These are phyloP conservation scores for Hypanus sabinus DNA, from an alignment of 2,113 vertebrate species.

Conservation along the genomic window DNA sequence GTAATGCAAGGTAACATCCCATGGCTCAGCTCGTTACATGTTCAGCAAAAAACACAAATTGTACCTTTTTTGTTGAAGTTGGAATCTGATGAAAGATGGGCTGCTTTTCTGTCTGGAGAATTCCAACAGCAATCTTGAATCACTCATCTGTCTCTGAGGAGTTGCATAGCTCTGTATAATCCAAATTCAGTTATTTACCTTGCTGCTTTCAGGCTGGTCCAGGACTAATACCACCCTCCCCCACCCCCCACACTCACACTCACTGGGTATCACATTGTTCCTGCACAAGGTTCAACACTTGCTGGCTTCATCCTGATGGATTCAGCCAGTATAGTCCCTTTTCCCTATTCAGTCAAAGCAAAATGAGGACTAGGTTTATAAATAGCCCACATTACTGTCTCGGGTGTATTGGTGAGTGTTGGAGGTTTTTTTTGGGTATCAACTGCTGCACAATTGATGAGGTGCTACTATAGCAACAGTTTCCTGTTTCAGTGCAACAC, in stretches of 20 bases:
- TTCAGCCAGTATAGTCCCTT: not conserved
- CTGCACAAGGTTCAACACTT: not conserved
- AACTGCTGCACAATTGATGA: not conserved
- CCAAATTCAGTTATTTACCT: not conserved
- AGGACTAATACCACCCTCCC: not conserved
- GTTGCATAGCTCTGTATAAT: not conserved
- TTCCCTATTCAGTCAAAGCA: not conserved
- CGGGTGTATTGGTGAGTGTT: not conserved
- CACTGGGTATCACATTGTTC: not conserved
- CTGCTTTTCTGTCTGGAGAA: not conserved
- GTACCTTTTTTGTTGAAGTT: not conserved
- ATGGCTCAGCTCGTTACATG: not conserved
- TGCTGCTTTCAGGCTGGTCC: not conserved
- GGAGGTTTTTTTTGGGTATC: slow-evolving; percentile 20
- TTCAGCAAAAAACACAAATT: not conserved
- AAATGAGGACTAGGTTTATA: not conserved
- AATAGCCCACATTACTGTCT: slow-evolving; percentile 11
- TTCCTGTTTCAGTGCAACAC: slow-evolving; percentile 18
- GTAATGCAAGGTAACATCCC: not conserved
- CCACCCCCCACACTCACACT: too few species aligned
- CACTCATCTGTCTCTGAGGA: not conserved
- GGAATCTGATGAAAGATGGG: not conserved
- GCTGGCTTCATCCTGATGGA: not conserved
- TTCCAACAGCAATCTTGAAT: not conserved
- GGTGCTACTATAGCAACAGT: not conserved